Base-by-base conservation (phyloP, 2,113 vertebrate genomes). In the Phylloscopus trochiloides region DNA sequence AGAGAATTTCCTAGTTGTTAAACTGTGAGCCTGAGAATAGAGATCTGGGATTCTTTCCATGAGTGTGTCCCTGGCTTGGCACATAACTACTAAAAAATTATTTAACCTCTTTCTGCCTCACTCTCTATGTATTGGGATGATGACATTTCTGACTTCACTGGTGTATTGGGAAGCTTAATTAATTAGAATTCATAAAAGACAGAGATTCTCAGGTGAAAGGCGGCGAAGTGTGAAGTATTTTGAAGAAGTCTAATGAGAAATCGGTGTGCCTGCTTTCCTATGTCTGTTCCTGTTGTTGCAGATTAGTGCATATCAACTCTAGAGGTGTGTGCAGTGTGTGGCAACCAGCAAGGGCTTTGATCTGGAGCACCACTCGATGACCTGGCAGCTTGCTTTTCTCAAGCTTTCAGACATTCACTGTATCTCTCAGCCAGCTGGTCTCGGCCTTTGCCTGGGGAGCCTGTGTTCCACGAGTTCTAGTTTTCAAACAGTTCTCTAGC, bases 111-210 rank as follows among this genome's bases (percentile, higher is more conserved):
- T 92, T 92, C 59, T 90, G 61, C 61, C 65, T 97, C 21, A 6
- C 45, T 88, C 16, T 29, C 55, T 78, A 3, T 81, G 1, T 67
- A 47, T 71, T 84, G 82, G 72, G 55, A 78, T 61, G 63, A 43
- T 95, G 88, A 86, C 65, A 80, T 93, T 90, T 94, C 61, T 68
- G 71, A 83, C 57, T 88, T 93, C 82, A 67, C 28, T 71, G 52
- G 68, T 90, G 50, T 93, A 80, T 88, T 94, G 92, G 71, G 79
- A 92, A 88, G 82, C 40, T 94, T 96, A 92, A 92, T 97, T 96
- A 95, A 96, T 95, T 93, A 81, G 52, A 93, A 88, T 71, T 92
- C 61, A 17, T 90, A 65, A 86, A 92, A 88, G 61, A 67, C 51
- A 0, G 0, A 90, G 72, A 70, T 94, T 88, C 67, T 94, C 68